Evolutionary conservation across 2,797 vertebrate genomes (phyloP).

Genomic region (Botia almorhae): DNA sequence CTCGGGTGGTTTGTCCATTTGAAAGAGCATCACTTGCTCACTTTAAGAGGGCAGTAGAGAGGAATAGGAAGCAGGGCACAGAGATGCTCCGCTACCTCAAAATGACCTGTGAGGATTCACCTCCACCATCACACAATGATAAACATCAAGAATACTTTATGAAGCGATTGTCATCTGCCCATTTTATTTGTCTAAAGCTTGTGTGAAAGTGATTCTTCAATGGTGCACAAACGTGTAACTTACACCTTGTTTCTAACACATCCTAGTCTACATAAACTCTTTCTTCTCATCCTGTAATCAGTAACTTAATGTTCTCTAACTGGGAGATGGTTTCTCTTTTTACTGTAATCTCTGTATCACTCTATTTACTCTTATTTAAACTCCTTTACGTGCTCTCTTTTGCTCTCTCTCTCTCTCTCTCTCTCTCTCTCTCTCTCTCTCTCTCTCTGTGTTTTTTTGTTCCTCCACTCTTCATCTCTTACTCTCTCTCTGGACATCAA

Average conservation of each 20-base stretch:
- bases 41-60: too few relatives aligned
- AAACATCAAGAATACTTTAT: not conserved
- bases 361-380: slow-evolving; percentile 30
- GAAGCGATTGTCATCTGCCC: not conserved
- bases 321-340: slow-evolving; percentile 7
- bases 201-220: not conserved
- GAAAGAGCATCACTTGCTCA: not conserved
- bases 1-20: too few relatives aligned
- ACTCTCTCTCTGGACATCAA: slow-evolving; percentile 36
- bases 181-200: not conserved
- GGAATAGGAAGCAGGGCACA: too few relatives aligned
- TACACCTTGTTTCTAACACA: not conserved
- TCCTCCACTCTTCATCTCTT: slow-evolving; percentile 52
- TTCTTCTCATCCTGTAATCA: not conserved
- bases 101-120: too few relatives aligned
- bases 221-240: not conserved
- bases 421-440: slow-evolving; percentile 44
- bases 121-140: too few relatives aligned
- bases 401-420: slow-evolving; percentile 33
- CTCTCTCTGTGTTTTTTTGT: slow-evolving; percentile 37
- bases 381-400: slow-evolving; percentile 13
- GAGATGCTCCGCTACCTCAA: too few relatives aligned
- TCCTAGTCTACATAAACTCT: not conserved
- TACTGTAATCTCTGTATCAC: slow-evolving; percentile 23
- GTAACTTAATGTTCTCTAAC: slow-evolving; percentile 36